These are phyloP conservation scores for Balearica regulorum DNA, from an alignment of 2,797 vertebrate genomes.

Conservation along the genomic window DNA sequence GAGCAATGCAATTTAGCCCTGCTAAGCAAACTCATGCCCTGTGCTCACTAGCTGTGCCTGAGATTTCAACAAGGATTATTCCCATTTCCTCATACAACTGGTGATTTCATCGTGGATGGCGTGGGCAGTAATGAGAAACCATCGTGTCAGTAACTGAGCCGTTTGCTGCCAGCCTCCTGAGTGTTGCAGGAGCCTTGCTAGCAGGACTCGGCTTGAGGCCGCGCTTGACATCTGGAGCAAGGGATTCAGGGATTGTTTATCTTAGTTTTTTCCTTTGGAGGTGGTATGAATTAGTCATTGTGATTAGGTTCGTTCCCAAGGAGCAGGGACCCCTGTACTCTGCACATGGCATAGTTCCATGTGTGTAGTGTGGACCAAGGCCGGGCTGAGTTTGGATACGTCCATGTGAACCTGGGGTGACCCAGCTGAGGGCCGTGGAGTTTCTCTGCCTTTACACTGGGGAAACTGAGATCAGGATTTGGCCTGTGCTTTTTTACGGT, in stretches of 20 bases:
- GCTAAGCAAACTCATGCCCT: background rate
- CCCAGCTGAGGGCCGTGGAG: background rate
- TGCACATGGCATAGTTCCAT: constrained; percentile 1
- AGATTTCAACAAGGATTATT: constrained; percentile 21
- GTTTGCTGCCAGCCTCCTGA: background rate
- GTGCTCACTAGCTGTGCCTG: background rate
- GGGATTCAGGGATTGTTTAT: background rate
- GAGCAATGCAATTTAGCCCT: background rate
- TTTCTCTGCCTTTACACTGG: background rate
- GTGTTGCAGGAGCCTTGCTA: background rate
- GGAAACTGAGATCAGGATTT: constrained; percentile 38
- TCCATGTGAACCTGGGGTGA: background rate
- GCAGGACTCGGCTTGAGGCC: background rate
- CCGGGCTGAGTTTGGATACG: background rate
- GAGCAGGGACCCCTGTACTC: background rate
- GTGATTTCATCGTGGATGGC: background rate
- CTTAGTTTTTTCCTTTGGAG: background rate
- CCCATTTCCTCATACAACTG: background rate
- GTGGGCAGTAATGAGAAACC: background rate
- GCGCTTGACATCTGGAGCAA: background rate
- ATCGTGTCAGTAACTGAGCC: background rate
- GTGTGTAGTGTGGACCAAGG: background rate
- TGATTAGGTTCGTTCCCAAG: background rate
- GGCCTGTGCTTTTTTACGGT: background rate
- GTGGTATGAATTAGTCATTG: constrained; percentile 35